Evolutionary conservation across 1,140 invertebrate genomes (phyloP), one percentile per base, ranked within the genome.

Genomic region (Drosophila parabipectinata): DNA sequence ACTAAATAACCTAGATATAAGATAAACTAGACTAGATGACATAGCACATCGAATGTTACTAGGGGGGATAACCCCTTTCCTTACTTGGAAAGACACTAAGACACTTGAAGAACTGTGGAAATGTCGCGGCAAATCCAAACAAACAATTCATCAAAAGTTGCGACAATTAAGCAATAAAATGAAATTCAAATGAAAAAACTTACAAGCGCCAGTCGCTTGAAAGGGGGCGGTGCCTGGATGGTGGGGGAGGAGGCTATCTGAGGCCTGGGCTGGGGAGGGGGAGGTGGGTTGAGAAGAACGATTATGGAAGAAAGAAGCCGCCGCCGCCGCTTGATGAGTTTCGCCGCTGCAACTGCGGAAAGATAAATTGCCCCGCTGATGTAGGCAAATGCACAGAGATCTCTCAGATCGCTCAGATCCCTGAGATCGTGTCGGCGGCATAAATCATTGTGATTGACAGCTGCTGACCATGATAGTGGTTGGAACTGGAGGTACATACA

Each of bases 371-470:
- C 77, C 79, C 61, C 77, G 81, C 75, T 75, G 87, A 64, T 88
- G 79, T 88, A 88, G 75, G 63, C 83, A 88, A 88, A 88, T 88
- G 83, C 83, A 87, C 63, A 50, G 66, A 82, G 60, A 72, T 34
- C 72, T 58, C 30, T 48, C 32, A 26, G 63, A 69, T 37, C 62
- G 41, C 41, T 39, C 48, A 30, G 59, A 54, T 54, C 14, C 41
- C 41, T 15, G 15, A 47, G 44, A 47, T 47, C 15, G 18, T 4
- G 44, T 47, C 60, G 60, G 85, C 82, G 87, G 83, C 87, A 90
- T 90, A 90, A 90, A 90, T 90, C 87, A 90, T 90, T 90, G 88
- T 90, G 87, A 90, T 90, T 90, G 87, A 90, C 87, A 90, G 87
- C 81, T 71, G 76, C 72, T 71, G 69, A 63, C 61, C 72, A 73